These are phyloP conservation scores for Ceratina japonica DNA, from an alignment of 1,140 invertebrate species.

Conservation along the genomic window DNA sequence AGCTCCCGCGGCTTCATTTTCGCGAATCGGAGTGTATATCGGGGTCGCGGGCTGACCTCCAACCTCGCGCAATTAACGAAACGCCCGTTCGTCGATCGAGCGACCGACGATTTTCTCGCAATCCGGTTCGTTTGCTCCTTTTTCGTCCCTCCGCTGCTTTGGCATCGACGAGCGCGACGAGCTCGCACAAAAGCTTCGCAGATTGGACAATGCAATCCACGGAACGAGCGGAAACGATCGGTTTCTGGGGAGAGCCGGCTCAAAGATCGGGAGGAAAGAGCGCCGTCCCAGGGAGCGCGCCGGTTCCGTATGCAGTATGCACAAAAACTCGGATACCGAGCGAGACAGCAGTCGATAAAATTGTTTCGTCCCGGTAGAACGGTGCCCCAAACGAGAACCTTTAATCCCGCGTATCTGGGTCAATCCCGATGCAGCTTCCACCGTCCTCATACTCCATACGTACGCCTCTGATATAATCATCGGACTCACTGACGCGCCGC, in stretches of 20 bases:
- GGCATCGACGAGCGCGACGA: neutral
- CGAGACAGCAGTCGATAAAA: constrained; percentile 51
- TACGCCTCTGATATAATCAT: constrained; percentile 15
- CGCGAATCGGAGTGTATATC: neutral
- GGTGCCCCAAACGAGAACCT: constrained; percentile 32
- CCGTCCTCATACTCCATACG: neutral
- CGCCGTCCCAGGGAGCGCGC: constrained; percentile 7
- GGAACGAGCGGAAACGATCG: constrained; percentile 14
- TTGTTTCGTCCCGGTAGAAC: constrained; percentile 47
- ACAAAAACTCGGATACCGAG: neutral
- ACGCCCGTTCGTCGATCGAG: neutral
- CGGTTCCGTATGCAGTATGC: constrained; percentile 39
- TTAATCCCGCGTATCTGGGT: constrained; percentile 47
- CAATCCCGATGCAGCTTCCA: constrained; percentile 40
- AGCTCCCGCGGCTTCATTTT: neutral
- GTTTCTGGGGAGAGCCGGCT: constrained; percentile 7
- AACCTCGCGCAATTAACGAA: constrained; percentile 11
- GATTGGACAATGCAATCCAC: constrained; percentile 15
- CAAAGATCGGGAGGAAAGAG: constrained; percentile 19
- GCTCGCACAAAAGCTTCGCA: constrained; percentile 3
- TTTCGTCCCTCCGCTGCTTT: neutral
- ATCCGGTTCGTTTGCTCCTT: neutral
- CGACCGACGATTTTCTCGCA: neutral
- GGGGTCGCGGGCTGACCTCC: neutral
- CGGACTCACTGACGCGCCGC: constrained; percentile 40